A percentile compares a stretch with the other conserved stretches of the same genome.
phyloP scores from a whole-genome alignment of 2,797 vertebrate species.

The Clarias laeviceps region DNA sequence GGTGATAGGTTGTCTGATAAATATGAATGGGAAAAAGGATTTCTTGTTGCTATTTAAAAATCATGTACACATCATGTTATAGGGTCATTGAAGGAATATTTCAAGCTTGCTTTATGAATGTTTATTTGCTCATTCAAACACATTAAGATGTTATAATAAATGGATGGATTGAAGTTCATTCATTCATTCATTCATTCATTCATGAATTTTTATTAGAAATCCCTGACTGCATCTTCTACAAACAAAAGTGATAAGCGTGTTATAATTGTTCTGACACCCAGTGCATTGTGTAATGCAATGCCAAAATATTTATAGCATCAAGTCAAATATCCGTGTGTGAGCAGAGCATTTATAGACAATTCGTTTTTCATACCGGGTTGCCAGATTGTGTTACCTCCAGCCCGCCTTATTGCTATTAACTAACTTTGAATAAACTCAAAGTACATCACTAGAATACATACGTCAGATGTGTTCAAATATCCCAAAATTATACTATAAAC shows the following conservation, averaged over 20 bases:
- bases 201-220: neutral
- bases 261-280: neutral
- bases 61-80: neutral
- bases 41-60: constrained; percentile 23
- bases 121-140: neutral
- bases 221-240: neutral
- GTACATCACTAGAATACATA: neutral
- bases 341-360: neutral
- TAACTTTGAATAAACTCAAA: neutral
- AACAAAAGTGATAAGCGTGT: neutral
- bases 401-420: neutral
- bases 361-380: neutral
- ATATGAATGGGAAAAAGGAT: constrained; percentile 53
- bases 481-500: neutral
- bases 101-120: neutral
- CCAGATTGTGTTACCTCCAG: neutral
- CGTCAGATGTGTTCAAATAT: neutral
- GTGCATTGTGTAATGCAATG: neutral
- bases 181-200: neutral
- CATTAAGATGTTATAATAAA: neutral
- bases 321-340: neutral
- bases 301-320: neutral
- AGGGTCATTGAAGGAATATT: neutral
- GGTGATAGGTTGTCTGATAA: constrained; percentile 54
- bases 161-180: too few relatives aligned